These are phyloP conservation scores for Poecilia latipinna DNA, from an alignment of 2,113 vertebrate species.

Conservation along the genomic window DNA sequence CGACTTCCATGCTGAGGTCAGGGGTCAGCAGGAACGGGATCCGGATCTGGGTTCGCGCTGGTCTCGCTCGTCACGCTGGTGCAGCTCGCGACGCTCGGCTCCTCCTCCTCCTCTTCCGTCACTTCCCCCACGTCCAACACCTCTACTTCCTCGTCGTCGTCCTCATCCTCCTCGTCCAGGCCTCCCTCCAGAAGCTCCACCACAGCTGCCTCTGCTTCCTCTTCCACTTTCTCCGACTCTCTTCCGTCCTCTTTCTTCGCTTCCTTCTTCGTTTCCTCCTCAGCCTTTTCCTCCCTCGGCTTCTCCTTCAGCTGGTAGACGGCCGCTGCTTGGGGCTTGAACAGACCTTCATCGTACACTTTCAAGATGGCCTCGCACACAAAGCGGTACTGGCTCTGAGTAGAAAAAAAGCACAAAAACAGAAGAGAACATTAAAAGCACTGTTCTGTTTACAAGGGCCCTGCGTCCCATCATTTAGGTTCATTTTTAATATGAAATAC, in stretches of 20 bases:
- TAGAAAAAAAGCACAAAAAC: constrained; percentile 36
- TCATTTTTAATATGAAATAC: not conserved
- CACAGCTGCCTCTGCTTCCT: constrained; percentile 57
- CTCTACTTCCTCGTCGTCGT: constrained; percentile 68
- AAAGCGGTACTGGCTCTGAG: constrained; percentile 96
- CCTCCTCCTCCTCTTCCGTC: constrained; percentile 67
- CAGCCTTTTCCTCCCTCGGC: constrained; percentile 46
- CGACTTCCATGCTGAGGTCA: constrained; percentile 51
- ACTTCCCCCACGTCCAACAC: constrained; percentile 73
- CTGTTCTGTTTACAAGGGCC: not conserved
- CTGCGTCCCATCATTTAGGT: not conserved
- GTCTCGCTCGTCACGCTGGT: constrained; percentile 67
- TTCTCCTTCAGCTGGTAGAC: constrained; percentile 85
- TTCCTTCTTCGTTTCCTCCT: constrained; percentile 40
- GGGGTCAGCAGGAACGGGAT: constrained; percentile 43
- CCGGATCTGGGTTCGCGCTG: constrained; percentile 65
- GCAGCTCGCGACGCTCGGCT: constrained; percentile 66
- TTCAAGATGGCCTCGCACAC: constrained; percentile 98
- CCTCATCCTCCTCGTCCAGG: constrained; percentile 70
- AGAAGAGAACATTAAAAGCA: constrained; percentile 3
- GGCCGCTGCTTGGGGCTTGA: constrained; percentile 84
- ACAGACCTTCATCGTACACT: constrained; percentile 94
- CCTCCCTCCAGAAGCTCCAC: constrained; percentile 58
- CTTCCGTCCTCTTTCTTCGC: constrained; percentile 39
- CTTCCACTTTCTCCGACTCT: not conserved